Percentiles rank a stretch among this genome's conserved stretches.
Conservation (phyloP, 2,888 invertebrate genomes). For the Phyllotreta cruciferae region DNA sequence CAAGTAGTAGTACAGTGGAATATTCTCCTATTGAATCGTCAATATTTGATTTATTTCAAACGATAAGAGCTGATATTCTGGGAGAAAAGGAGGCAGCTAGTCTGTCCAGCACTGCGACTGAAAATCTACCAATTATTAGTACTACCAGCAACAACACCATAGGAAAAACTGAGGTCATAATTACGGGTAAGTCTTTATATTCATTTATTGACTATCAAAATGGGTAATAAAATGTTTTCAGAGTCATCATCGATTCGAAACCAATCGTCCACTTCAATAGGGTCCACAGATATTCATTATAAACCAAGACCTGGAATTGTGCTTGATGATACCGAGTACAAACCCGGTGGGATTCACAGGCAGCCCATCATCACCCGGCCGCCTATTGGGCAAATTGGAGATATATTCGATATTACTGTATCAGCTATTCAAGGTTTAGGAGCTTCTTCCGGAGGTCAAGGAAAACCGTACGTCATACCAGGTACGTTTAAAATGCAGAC, state of each 20-base stretch:
- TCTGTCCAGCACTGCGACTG: constrained; percentile 57
- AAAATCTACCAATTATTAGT: constrained; percentile 54
- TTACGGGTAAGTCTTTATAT: background rate
- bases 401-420: constrained; percentile 87
- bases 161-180: background rate
- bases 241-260: constrained; percentile 23
- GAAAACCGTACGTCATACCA: constrained; percentile 64
- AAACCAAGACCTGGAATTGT: constrained; percentile 86
- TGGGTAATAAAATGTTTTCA: constrained; percentile 11
- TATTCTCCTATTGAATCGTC: constrained; percentile 56
- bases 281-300: constrained; percentile 67
- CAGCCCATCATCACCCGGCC: constrained; percentile 59
- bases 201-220: background rate
- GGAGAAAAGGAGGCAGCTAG: constrained; percentile 40
- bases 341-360: constrained; percentile 66
- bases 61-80: constrained; percentile 47
- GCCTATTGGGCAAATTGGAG: constrained; percentile 69
- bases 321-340: constrained; percentile 82
- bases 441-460: constrained; percentile 58
- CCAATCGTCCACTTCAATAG: constrained; percentile 39
- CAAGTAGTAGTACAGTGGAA: background rate
- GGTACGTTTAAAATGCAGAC: constrained; percentile 53
- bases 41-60: constrained; percentile 56
- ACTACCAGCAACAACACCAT: constrained; percentile 4
- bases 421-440: constrained; percentile 86